A percentile compares a stretch with the other conserved stretches of the same genome.
Evolutionary conservation across 2,113 vertebrate genomes (phyloP).

Genomic region (Rhegmatorhina hoffmannsi): DNA sequence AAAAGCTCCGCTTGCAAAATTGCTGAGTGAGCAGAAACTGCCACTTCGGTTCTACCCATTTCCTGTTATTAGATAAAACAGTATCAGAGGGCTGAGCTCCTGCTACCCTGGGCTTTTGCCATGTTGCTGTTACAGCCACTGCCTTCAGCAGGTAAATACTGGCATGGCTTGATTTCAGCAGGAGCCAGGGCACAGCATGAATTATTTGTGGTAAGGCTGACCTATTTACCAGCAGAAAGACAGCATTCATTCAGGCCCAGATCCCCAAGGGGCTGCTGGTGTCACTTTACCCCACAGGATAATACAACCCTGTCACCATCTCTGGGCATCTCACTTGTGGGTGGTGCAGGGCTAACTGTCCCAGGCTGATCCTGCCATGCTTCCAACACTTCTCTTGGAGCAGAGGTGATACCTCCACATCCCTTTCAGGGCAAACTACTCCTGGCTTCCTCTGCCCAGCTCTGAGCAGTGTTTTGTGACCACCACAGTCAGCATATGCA

Average conservation of each 20-base stretch:
- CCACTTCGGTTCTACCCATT: not conserved
- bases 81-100: not conserved
- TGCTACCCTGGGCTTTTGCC: not conserved
- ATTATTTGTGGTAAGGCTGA: slow-evolving; percentile 54
- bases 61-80: not conserved
- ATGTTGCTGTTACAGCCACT: not conserved
- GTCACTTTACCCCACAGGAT: slow-evolving; percentile 4
- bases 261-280: slow-evolving; percentile 8
- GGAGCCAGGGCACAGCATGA: slow-evolving; percentile 28
- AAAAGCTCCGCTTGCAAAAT: slow-evolving; percentile 16
- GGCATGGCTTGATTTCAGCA: not conserved
- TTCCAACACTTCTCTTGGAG: not conserved
- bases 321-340: not conserved
- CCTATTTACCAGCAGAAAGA: slow-evolving; percentile 45
- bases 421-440: not conserved
- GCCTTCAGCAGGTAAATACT: slow-evolving; percentile 25
- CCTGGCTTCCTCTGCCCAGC: not conserved
- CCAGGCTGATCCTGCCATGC: not conserved
- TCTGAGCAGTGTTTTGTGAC: not conserved
- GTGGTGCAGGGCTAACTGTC: not conserved
- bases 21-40: slow-evolving; percentile 17
- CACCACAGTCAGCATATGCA: accelerated
- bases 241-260: not conserved
- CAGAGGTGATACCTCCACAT: not conserved
- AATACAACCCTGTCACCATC: not conserved